A percentile compares a stretch with the other conserved stretches of the same genome.
Evolutionary conservation across 2,797 vertebrate species (phyloP).

Genomic region (Menidia menidia): DNA sequence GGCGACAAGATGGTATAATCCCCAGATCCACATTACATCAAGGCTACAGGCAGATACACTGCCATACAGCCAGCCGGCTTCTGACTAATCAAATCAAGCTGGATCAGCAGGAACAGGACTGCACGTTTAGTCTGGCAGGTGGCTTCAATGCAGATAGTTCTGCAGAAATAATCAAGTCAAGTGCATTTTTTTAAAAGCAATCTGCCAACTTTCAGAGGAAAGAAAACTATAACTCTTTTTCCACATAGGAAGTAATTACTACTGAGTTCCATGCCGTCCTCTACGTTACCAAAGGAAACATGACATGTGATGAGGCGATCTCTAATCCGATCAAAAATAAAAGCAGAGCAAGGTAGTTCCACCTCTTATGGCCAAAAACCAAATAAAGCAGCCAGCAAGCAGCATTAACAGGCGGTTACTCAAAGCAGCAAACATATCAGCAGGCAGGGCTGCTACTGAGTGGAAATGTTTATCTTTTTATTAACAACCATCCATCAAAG

Average conservation of each 20-base stretch:
- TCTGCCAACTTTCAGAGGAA: background rate
- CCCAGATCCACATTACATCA: conserved; percentile 24
- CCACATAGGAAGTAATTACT: background rate
- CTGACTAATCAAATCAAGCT: conserved; percentile 43
- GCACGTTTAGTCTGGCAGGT: conserved; percentile 12
- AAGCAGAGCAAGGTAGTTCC: background rate
- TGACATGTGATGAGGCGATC: background rate
- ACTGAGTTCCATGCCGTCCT: background rate
- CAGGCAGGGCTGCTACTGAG: conserved; percentile 15
- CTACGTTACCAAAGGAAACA: background rate
- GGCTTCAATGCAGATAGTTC: background rate
- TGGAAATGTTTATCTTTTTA: conserved; percentile 20
- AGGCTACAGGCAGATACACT: conserved; percentile 31
- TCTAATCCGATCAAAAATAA: background rate
- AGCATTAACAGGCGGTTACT: background rate
- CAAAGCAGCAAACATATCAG: background rate
- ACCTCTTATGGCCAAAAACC: background rate
- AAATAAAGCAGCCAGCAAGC: background rate
- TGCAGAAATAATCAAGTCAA: background rate
- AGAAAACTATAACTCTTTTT: background rate
- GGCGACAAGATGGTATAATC: conserved; percentile 44
- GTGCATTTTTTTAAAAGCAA: too few relatives aligned
- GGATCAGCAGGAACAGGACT: conserved; percentile 35
- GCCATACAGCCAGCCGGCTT: conserved; percentile 16
- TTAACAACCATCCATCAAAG: conserved; percentile 20